Base-by-base conservation (phyloP, 2,888 invertebrate species). In the Watsonalla binaria region DNA sequence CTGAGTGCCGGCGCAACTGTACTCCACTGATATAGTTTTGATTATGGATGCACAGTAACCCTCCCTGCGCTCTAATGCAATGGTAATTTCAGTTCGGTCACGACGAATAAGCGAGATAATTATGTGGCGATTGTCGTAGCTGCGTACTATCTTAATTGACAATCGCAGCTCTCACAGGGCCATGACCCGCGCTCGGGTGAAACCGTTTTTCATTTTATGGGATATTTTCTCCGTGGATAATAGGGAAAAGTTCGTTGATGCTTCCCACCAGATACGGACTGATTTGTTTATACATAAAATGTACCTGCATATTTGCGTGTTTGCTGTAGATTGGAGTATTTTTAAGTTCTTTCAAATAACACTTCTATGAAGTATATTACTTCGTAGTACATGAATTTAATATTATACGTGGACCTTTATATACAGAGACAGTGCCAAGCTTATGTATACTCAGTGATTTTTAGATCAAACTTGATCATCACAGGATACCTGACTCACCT, bases 61-160 rank as follows among this genome's bases (percentile, higher is more conserved):
- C 86, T 87, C 83, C 84, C 86, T 84, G 84, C 81, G 82, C 74
- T 84, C 81, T 83, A 84, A 85, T 84, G 89, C 87, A 85, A 78
- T 82, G 79, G 80, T 78, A 78, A 86, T 86, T 86, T 77, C 75
- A 79, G 81, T 80, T 80, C 75, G 78, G 90, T 88, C 90, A 88
- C 90, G 87, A 89, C 82, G 82, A 86, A 86, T 82, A 79, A 84
- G 79, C 85, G 75, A 83, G 82, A 85, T 87, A 90, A 90, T 90
- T 87, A 82, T 78, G 78, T 78, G 78, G 81, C 80, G 83, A 86
- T 84, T 84, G 87, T 86, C 84, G 81, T 82, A 82, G 76, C 77
- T 62, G 70, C 69, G 71, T 70, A 73, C 80, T 84, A 88, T 88
- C 89, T 86, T 86, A 86, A 89, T 86, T 85, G 79, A 82, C 78